These are phyloP conservation scores for Thereva unica DNA, from an alignment of 2,888 invertebrate genomes.

Conservation along the genomic window DNA sequence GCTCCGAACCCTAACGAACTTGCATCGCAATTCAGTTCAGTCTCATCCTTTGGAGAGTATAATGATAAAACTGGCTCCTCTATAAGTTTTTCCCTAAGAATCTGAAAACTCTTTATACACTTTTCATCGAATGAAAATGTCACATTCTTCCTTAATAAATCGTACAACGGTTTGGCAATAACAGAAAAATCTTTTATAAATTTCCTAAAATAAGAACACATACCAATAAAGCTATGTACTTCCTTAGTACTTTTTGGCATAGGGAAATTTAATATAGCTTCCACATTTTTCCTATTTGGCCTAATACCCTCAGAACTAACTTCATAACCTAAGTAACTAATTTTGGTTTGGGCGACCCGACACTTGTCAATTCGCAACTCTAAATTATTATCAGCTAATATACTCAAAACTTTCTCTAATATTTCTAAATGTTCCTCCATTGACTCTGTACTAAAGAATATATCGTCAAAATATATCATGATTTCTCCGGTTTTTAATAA, in stretches of 20 bases:
- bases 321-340: conserved; percentile 12
- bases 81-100: neutral
- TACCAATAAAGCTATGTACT: conserved; percentile 30
- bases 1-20: conserved; percentile 44
- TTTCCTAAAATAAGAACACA: conserved; percentile 25
- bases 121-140: conserved; percentile 27
- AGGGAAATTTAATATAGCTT: conserved; percentile 12
- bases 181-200: conserved; percentile 13
- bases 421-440: neutral
- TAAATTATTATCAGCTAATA: neutral
- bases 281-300: conserved; percentile 12
- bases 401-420: neutral
- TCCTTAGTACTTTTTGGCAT: conserved; percentile 19
- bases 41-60: conserved; percentile 44
- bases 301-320: conserved; percentile 4
- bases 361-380: conserved; percentile 12
- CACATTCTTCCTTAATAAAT: conserved; percentile 37
- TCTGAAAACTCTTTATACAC: neutral
- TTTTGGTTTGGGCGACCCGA: neutral
- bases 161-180: conserved; percentile 47
- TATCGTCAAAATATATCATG: conserved; percentile 43
- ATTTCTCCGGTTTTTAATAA: conserved; percentile 29
- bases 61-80: conserved; percentile 45
- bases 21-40: conserved; percentile 48
- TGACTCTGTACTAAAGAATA: neutral